Evolutionary conservation across 2,113 vertebrate genomes (phyloP), one percentile per base, ranked within the genome.

Genomic region (Salvelinus namaycush): DNA sequence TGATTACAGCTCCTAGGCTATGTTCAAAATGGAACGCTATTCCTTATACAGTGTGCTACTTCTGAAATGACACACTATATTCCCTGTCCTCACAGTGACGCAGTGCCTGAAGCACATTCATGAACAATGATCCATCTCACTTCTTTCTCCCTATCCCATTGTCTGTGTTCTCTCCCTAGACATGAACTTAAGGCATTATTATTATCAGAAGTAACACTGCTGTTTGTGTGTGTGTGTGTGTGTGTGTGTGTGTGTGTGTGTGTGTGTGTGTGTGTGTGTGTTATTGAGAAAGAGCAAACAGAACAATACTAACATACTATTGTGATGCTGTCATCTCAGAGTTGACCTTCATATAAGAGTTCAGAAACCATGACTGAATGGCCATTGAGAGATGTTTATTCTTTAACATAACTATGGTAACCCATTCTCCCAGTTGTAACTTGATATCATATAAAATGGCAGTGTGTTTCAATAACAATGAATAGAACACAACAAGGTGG

Each of bases 331-430:
- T 54, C 29, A 78, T 31, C 51, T 54, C 39, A 29, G 39, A 49
- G 14, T 54, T 66, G 67, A 60, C 20, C 70, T 84, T 59, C 59
- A 66, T 68, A 54, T 22, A 66, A n/a, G 62, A 81, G 77, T 80
- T 72, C 72, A 83, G 49, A 80, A 73, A 82, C 74, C 54, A 67
- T 68, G 79, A 22, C 16, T 24, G 24, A 39, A 64, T 27, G 57
- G 68, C 24, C 57, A 64, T 62, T 79, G 72, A 79, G 83, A 86
- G 70, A 60, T 39, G 7, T 90, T 88, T 88, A 83, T 86, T 89
- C 67, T 80, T 80, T 83, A 79, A 65, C 77, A 84, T 73, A 83
- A 67, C 68, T 66, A 65, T 39, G 18, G 72, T 65, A 18, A 54
- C 16, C 51, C 67, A 1, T n/a, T 9, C 7, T 77, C 70, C 75